Base-by-base conservation (phyloP, 2,888 invertebrate genomes). In the Pinctada fucata region DNA sequence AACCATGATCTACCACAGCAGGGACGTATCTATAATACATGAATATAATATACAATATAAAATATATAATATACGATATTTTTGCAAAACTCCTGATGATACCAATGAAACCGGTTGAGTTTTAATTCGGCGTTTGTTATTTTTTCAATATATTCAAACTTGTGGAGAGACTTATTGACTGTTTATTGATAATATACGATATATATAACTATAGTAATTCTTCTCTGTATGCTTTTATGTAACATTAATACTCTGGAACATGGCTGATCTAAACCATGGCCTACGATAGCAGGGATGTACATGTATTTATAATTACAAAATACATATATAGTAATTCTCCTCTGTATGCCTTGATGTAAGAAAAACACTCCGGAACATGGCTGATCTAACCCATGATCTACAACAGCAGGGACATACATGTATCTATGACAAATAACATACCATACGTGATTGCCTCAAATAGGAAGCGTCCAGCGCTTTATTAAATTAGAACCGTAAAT, bases 141-240 rank as follows among this genome's bases (percentile, higher is more conserved):
- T n/a, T n/a, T n/a, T n/a, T n/a, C n/a, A n/a, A n/a, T n/a, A n/a
- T n/a, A n/a, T n/a, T n/a, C n/a, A n/a, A n/a, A n/a, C n/a, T n/a
- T n/a, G n/a, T n/a, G n/a, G n/a, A n/a, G n/a, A n/a, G n/a, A n/a
- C n/a, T n/a, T n/a, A n/a, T n/a, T n/a, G n/a, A n/a, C n/a, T n/a
- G n/a, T n/a, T n/a, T n/a, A n/a, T n/a, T n/a, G n/a, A 66, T 47
- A 66, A 66, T 66, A 8, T 66, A 31, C 31, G 31, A 31, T 31
- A n/a, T n/a, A n/a, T 31, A 31, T 31, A 31, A 31, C 31, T 31
- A 99, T 97, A 86, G 99, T 96, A 91, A 99, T 97, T 85, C 99
- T 96, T 76, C 99, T 95, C 94, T 99, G 99, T 90, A 99, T 99
- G 88, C 99, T 99, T 93, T 99, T 99, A 93, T 99, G 99, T 80